phyloP scores from a whole-genome alignment of 2,797 vertebrate genomes.

The Tinamus major region DNA sequence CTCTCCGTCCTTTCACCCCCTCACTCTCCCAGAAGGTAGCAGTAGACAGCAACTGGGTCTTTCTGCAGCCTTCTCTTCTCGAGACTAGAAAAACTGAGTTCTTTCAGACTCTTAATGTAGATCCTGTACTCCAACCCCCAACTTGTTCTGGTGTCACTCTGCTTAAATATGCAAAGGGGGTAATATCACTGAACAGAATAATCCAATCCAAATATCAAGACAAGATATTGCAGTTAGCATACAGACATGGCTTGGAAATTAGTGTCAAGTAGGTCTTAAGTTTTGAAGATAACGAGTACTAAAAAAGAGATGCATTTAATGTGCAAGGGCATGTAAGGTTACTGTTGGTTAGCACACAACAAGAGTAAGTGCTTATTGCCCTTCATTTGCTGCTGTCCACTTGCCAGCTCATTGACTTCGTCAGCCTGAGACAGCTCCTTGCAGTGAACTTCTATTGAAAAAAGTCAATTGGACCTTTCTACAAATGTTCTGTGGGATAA shows the following conservation, averaged over 20 bases:
- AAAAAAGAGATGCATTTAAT: background rate
- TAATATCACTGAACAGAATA: background rate
- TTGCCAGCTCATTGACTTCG: background rate
- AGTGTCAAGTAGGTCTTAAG: background rate
- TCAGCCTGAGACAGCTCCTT: background rate
- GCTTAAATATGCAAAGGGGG: background rate
- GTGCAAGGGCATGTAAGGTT: background rate
- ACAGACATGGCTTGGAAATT: background rate
- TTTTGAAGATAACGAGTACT: background rate
- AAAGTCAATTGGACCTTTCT: background rate
- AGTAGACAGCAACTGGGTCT: background rate
- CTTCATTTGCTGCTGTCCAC: background rate
- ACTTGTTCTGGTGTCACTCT: background rate
- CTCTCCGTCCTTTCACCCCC: background rate
- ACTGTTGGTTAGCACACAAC: background rate
- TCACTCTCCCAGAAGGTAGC: accelerated
- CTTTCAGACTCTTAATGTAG: background rate
- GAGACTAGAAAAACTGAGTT: background rate
- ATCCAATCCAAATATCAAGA: background rate
- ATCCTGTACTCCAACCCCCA: background rate
- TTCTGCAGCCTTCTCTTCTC: background rate
- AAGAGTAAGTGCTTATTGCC: background rate
- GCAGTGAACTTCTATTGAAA: background rate
- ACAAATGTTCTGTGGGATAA: background rate
- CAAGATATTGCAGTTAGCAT: background rate